These are phyloP conservation scores for Scrobipalpa atriplicella DNA, from an alignment of 2,888 invertebrate species.

Conservation along the genomic window DNA sequence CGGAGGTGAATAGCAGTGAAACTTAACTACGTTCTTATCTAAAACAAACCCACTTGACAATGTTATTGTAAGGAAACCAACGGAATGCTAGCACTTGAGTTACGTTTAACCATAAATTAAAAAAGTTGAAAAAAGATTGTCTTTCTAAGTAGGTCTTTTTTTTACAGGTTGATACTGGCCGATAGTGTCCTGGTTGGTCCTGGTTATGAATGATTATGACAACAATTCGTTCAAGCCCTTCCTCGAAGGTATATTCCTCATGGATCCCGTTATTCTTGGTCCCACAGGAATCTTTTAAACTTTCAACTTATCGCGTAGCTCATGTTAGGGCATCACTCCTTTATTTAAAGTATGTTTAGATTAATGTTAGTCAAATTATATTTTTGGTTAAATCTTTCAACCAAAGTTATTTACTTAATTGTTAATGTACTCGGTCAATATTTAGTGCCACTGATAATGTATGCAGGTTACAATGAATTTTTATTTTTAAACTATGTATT, in stretches of 20 bases:
- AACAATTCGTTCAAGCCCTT: background rate
- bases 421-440: background rate
- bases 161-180: constrained; percentile 54
- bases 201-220: too few species aligned
- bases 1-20: background rate
- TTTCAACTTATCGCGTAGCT: background rate
- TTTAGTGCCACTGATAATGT: constrained; percentile 30
- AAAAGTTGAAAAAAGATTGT: background rate
- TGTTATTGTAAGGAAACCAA: background rate
- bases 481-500: constrained; percentile 41
- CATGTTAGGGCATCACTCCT: background rate
- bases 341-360: background rate
- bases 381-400: constrained; percentile 43
- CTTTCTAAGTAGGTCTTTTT: constrained; percentile 33
- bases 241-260: background rate
- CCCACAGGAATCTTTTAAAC: background rate
- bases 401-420: constrained; percentile 60
- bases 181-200: constrained; percentile 40
- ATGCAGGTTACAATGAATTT: constrained; percentile 36
- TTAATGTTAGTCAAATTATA: constrained; percentile 31
- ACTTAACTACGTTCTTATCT: background rate
- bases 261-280: background rate
- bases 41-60: background rate
- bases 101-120: background rate
- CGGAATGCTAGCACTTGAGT: background rate